Evolutionary conservation across 1,140 invertebrate genomes (phyloP).

Genomic region (Parasteatoda tepidariorum): DNA sequence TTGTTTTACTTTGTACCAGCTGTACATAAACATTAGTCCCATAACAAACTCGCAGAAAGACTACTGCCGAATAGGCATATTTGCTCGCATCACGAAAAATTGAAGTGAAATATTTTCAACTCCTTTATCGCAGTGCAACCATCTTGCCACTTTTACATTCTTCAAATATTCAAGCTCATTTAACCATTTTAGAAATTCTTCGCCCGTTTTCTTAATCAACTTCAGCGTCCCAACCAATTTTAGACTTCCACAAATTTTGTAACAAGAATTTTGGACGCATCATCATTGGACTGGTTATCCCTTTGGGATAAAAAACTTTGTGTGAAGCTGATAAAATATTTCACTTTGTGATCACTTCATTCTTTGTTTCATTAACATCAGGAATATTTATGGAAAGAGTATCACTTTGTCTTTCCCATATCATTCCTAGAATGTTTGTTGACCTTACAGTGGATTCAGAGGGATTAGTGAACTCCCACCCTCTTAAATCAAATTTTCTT

Average conservation of each 20-base stretch:
- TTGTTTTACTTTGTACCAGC: constrained; percentile 31
- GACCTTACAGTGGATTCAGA: background rate
- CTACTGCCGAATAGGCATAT: background rate
- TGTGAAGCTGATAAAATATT: constrained; percentile 1
- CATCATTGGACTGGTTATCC: constrained; percentile 22
- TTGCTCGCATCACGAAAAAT: constrained; percentile 29
- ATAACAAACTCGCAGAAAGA: background rate
- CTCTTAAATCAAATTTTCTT: constrained; percentile 23
- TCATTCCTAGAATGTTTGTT: constrained; percentile 3
- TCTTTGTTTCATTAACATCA: background rate
- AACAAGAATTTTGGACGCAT: constrained; percentile 13
- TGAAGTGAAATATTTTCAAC: background rate
- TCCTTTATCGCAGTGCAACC: constrained; percentile 2
- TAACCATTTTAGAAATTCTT: constrained; percentile 17
- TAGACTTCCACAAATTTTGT: constrained; percentile 9
- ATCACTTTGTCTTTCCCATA: background rate
- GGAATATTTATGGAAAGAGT: background rate
- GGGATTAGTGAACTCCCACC: constrained; percentile 12
- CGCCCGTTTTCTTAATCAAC: constrained; percentile 9
- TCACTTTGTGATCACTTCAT: background rate
- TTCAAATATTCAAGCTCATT: constrained; percentile 24
- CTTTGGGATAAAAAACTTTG: constrained; percentile 45
- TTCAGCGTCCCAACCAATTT: constrained; percentile 9
- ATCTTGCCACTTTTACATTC: background rate
- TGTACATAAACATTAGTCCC: constrained; percentile 29